These are phyloP conservation scores for Notodonta ziczac DNA, from an alignment of 2,888 invertebrate genomes.

Conservation along the genomic window DNA sequence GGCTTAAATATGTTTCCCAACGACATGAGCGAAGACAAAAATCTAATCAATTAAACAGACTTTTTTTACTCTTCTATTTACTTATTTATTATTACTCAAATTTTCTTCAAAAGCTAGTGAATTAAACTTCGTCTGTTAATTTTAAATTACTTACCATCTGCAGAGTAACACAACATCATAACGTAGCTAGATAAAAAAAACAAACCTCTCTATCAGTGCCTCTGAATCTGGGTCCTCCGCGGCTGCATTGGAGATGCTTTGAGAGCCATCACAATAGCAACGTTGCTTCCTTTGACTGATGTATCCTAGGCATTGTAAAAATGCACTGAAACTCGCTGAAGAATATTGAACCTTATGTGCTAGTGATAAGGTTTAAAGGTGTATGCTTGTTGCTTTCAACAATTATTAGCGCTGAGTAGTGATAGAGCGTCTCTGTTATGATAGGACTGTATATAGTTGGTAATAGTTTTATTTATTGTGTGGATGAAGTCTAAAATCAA, in stretches of 20 bases:
- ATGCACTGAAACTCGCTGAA: constrained; percentile 18
- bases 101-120: too few relatives aligned
- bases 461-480: too few relatives aligned
- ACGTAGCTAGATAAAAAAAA: constrained; percentile 24
- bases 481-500: too few relatives aligned
- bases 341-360: constrained; percentile 19
- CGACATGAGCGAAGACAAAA: too few relatives aligned
- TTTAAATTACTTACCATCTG: too few relatives aligned
- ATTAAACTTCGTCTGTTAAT: too few relatives aligned
- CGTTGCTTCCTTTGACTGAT: constrained; percentile 43
- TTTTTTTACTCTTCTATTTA: too few relatives aligned
- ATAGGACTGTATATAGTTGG: too few relatives aligned
- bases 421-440: constrained; percentile 13
- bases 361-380: constrained; percentile 7
- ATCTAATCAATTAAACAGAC: too few relatives aligned
- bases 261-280: constrained; percentile 54
- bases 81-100: too few relatives aligned
- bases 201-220: constrained; percentile 30
- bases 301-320: constrained; percentile 36
- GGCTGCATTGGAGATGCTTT: constrained; percentile 46
- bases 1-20: too few relatives aligned
- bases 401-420: constrained; percentile 47
- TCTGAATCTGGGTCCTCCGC: constrained; percentile 36
- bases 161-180: not conserved
- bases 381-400: constrained; percentile 33